phyloP scores from a whole-genome alignment of 2,888 invertebrate genomes.

The Panzeria rudis region DNA sequence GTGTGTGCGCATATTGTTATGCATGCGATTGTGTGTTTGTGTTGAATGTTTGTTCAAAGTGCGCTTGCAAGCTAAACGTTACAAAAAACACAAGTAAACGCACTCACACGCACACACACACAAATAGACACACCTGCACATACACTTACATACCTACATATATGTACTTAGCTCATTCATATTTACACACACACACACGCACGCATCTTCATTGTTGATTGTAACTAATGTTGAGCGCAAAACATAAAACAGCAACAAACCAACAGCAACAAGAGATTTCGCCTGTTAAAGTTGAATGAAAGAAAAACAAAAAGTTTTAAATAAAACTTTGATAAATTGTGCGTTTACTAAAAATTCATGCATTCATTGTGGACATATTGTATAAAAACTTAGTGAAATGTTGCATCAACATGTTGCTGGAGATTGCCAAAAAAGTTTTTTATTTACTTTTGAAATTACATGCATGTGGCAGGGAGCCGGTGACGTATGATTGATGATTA shows the following conservation, averaged over 20 bases:
- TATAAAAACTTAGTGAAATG: background rate
- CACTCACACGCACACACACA: conserved; percentile 2
- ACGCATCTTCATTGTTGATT: conserved; percentile 46
- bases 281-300: conserved; percentile 29
- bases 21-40: conserved; percentile 10
- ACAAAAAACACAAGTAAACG: conserved; percentile 28
- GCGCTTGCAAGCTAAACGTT: conserved; percentile 53
- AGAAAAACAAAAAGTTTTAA: conserved; percentile 39
- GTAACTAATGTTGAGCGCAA: conserved; percentile 57
- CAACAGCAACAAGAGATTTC: conserved; percentile 37
- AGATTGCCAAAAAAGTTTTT: background rate
- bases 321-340: conserved; percentile 50
- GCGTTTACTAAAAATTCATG: conserved; percentile 40
- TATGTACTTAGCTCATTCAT: background rate
- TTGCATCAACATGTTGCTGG: conserved; percentile 66
- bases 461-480: conserved; percentile 20
- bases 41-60: conserved; percentile 53
- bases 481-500: conserved; percentile 45
- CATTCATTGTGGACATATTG: background rate
- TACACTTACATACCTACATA: conserved; percentile 1
- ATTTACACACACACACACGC: background rate
- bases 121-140: conserved; percentile 14
- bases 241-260: conserved; percentile 28
- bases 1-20: conserved; percentile 12
- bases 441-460: conserved; percentile 1